These are phyloP conservation scores for Campoplex nolae DNA, from an alignment of 2,888 invertebrate species.

Conservation along the genomic window DNA sequence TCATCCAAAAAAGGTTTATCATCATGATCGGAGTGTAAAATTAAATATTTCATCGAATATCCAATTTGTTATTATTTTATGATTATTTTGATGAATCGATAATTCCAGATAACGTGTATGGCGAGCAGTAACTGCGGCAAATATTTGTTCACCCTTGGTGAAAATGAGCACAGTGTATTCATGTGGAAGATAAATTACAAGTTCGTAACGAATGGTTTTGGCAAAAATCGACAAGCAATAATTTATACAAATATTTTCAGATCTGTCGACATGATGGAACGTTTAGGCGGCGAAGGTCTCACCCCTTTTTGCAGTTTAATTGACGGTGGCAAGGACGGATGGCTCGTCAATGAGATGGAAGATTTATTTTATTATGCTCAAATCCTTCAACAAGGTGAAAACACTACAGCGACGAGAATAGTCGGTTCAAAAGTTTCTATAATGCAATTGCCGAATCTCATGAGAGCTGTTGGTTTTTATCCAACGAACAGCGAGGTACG, in stretches of 20 bases:
- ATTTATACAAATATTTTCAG: slow-evolving; percentile 77
- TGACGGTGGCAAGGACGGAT: slow-evolving; percentile 90
- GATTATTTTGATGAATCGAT: slow-evolving; percentile 5
- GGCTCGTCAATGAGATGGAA: slow-evolving; percentile 90
- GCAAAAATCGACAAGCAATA: background rate
- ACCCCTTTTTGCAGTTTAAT: slow-evolving; percentile 90
- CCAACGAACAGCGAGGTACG: slow-evolving; percentile 90
- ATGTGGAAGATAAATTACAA: slow-evolving; percentile 87
- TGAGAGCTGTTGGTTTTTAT: slow-evolving; percentile 91
- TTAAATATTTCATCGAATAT: background rate
- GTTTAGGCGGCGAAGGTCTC: slow-evolving; percentile 86
- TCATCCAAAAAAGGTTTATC: slow-evolving; percentile 88
- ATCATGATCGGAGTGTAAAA: background rate
- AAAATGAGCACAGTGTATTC: slow-evolving; percentile 85
- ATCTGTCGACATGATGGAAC: slow-evolving; percentile 85
- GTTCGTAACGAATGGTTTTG: slow-evolving; percentile 80
- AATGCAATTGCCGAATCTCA: slow-evolving; percentile 89
- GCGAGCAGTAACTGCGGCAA: slow-evolving; percentile 84
- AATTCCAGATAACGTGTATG: slow-evolving; percentile 82
- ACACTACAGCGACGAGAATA: slow-evolving; percentile 87
- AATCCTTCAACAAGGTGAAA: slow-evolving; percentile 90
- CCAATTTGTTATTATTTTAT: background rate
- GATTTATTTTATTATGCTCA: slow-evolving; percentile 92
- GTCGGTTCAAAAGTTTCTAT: slow-evolving; percentile 88
- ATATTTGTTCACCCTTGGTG: slow-evolving; percentile 86